These are phyloP conservation scores for Apostichopus parvimensis DNA, from an alignment of 35 echinoderm and acorn worm genomes.

Conservation along the genomic window DNA sequence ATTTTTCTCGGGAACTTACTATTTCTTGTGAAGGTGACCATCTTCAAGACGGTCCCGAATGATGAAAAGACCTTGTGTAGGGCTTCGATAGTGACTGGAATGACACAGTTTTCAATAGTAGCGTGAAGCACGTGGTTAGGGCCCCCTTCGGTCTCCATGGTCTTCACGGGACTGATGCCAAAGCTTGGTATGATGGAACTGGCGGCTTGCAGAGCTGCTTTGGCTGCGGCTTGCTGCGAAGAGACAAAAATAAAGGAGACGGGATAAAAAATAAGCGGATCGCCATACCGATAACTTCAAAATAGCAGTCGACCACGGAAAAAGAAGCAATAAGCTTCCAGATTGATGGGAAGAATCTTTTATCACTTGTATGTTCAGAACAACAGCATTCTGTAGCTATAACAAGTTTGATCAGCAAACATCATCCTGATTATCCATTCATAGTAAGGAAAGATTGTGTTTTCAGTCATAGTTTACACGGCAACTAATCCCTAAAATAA, in stretches of 20 bases:
- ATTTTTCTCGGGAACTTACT: constrained; percentile 57
- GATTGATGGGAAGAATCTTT: too few relatives aligned
- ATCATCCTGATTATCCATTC: too few relatives aligned
- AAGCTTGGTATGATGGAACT: constrained; percentile 60
- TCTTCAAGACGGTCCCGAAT: constrained; percentile 85
- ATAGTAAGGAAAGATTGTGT: too few relatives aligned
- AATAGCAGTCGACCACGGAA: neutral
- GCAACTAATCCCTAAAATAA: too few relatives aligned
- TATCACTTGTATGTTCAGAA: too few relatives aligned
- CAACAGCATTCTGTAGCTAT: too few relatives aligned
- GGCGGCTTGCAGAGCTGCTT: constrained; percentile 84
- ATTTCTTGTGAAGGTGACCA: constrained; percentile 97
- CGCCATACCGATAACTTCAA: neutral
- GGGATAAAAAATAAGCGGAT: neutral
- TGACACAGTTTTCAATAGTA: constrained; percentile 86
- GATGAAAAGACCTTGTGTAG: constrained; percentile 90
- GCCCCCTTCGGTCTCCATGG: constrained; percentile 81
- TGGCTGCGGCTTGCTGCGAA: constrained; percentile 77
- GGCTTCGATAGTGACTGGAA: constrained; percentile 87
- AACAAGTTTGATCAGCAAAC: too few relatives aligned
- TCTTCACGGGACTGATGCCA: constrained; percentile 43
- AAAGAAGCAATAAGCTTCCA: neutral
- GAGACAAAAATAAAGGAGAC: neutral
- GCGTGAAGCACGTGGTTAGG: constrained; percentile 81
- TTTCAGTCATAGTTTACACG: too few relatives aligned